Percentiles rank a stretch among this genome's conserved stretches.
These are phyloP conservation scores for Diplodus puntazzo DNA, from an alignment of 2,797 vertebrate genomes.

Conservation along the genomic window DNA sequence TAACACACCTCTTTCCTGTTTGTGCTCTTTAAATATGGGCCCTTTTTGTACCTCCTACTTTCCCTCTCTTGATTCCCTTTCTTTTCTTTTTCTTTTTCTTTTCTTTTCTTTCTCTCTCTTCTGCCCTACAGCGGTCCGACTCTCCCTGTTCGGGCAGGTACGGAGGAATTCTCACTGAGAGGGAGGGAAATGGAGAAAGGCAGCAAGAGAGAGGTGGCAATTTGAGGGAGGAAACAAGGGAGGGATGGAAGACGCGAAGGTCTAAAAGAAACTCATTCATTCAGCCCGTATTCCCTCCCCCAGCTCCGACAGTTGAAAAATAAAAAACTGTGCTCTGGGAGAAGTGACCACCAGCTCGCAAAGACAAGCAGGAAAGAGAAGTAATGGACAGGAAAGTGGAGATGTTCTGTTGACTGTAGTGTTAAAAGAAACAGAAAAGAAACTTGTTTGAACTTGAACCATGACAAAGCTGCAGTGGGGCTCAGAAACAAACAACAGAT, in stretches of 20 bases:
- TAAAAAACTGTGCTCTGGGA: conserved; percentile 50
- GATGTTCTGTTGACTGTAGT: conserved; percentile 28
- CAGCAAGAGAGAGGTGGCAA: conserved; percentile 77
- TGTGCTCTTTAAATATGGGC: conserved; percentile 51
- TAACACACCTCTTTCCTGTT: conserved; percentile 50
- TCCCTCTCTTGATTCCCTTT: conserved; percentile 38
- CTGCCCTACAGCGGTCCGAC: conserved; percentile 61
- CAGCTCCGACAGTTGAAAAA: conserved; percentile 65
- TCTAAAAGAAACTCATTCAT: conserved; percentile 86
- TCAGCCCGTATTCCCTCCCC: conserved; percentile 71
- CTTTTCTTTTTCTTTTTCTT: conserved; percentile 35
- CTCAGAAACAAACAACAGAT: conserved; percentile 28
- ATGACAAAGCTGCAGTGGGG: conserved; percentile 24
- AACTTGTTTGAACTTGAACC: conserved; percentile 58
- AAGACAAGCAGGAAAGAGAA: conserved; percentile 11
- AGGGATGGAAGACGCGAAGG: conserved; percentile 79
- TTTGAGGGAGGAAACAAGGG: conserved; percentile 82
- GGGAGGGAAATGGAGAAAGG: conserved; percentile 57
- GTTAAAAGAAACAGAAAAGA: conserved; percentile 30
- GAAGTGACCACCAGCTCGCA: conserved; percentile 34
- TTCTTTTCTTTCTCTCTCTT: conserved; percentile 43
- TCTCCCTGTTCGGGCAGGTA: conserved; percentile 85
- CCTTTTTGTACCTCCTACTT: conserved; percentile 58
- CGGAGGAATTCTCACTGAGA: conserved; percentile 75
- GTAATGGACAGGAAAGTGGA: conserved; percentile 2